A percentile compares a stretch with the other conserved stretches of the same genome.
Conservation (phyloP, 2,113 vertebrate species). For the Cynocephalus volans region DNA sequence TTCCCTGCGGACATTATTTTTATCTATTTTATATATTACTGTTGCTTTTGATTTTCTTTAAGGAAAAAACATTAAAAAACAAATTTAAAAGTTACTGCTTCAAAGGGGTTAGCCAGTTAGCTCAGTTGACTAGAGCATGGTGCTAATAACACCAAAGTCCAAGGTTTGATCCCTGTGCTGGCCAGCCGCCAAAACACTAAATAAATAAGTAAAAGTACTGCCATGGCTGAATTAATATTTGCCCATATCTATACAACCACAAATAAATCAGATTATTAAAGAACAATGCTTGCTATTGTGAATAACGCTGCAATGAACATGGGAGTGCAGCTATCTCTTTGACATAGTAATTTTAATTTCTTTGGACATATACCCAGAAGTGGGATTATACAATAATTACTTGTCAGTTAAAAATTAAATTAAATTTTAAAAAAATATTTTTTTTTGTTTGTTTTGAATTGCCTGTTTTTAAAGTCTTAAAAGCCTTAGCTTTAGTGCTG, state of each 20-base stretch:
- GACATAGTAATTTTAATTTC: neutral
- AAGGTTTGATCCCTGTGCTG: too few species aligned
- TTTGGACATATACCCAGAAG: neutral
- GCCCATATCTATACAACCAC: neutral
- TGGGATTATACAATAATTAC: neutral
- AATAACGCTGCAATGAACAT: neutral
- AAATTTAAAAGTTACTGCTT: neutral
- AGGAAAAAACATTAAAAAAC: neutral
- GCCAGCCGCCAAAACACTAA: too few species aligned
- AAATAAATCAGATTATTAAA: neutral
- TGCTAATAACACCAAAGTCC: too few species aligned
- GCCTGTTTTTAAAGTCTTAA: neutral
- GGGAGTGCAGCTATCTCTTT: neutral
- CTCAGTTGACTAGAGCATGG: too few species aligned
- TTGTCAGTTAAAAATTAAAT: neutral
- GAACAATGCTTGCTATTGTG: neutral
- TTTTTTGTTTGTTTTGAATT: neutral
- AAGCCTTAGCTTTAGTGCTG: neutral
- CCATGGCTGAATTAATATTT: neutral
- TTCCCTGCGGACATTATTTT: neutral
- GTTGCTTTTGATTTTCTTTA: neutral
- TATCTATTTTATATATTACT: neutral
- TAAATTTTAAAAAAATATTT: neutral
- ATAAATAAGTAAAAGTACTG: too few species aligned
- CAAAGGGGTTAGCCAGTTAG: neutral